Base-by-base conservation (phyloP, 2,113 vertebrate genomes). In the Nanorana parkeri region DNA sequence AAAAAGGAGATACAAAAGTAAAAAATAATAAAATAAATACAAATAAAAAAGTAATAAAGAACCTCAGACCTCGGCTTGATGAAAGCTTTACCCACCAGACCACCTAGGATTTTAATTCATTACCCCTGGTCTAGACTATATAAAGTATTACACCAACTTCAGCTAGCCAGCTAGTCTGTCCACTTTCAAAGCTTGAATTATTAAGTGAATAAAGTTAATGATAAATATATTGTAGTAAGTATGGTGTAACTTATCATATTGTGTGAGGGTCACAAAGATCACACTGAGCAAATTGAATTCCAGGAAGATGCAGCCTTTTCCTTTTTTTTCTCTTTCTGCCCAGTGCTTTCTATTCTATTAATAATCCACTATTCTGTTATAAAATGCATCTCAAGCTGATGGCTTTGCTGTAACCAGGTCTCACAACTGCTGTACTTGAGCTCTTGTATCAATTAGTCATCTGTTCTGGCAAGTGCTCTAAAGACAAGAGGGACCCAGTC, bases 391-490 rank as follows among this genome's bases (percentile, higher is more conserved):
- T 58, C 47, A 29, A n/a, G 61, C 23, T 54, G 76, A 67, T 54
- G 17, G 52, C 61, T 76, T 63, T 21, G 23, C 47, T 55, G 41
- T 66, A 41, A 54, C 47, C 76, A 32, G 63, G 41, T 66, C 61
- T 54, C 51, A 21, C 51, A 78, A 29, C 76, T 67, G 63, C 41
- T 29, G 24, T 63, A 66, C 76, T 41, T 54, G 21, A 78, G 41
- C 13, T 78, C 63, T 65, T 67, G 41, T 78, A 20, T 78, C 76
- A 68, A 79, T 79, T 79, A 79, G 77, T 54, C 77, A 68, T 79
- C 77, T 79, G 65, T 79, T 77, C 54, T 68, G 77, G 64, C 77
- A 68, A 68, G 52, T 79, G 77, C 52, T 79, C 51, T 79, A 23
- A 58, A 67, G 77, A 79, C 77, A 68, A 68, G 64, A 68, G 64